Conservation (phyloP, 2,797 vertebrate genomes). For the Phoxinus dragarum region DNA sequence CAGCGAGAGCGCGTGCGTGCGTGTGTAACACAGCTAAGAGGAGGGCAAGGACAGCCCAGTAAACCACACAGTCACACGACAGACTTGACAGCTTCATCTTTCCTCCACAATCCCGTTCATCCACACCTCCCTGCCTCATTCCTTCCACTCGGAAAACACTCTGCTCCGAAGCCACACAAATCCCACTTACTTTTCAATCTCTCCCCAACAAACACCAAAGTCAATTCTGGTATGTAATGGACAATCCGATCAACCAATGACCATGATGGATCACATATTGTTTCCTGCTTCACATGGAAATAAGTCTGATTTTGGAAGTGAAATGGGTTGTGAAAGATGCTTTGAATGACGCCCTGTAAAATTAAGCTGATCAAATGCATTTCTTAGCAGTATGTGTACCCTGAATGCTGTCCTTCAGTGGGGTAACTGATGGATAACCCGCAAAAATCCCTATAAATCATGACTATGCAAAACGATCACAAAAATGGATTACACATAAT, state of each 20-base stretch:
- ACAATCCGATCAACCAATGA: not conserved
- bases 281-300: not conserved
- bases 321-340: not conserved
- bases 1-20: too few species aligned
- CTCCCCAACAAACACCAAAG: too few species aligned
- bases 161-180: not conserved
- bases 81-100: slow-evolving; percentile 17
- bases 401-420: not conserved
- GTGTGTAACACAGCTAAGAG: not conserved
- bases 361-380: not conserved
- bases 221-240: not conserved
- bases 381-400: not conserved
- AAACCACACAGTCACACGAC: slow-evolving; percentile 8
- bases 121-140: not conserved
- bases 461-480: slow-evolving; percentile 4
- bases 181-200: not conserved
- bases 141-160: not conserved
- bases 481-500: slow-evolving; percentile 30
- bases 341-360: not conserved
- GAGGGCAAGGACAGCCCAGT: not conserved
- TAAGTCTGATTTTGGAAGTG: not conserved
- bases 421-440: slow-evolving; percentile 1
- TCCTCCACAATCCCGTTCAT: not conserved
- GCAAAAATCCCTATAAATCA: slow-evolving; percentile 10
- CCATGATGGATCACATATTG: too few species aligned